Conservation (phyloP, 2,888 invertebrate species). For the Melikaiella ostensackeni region DNA sequence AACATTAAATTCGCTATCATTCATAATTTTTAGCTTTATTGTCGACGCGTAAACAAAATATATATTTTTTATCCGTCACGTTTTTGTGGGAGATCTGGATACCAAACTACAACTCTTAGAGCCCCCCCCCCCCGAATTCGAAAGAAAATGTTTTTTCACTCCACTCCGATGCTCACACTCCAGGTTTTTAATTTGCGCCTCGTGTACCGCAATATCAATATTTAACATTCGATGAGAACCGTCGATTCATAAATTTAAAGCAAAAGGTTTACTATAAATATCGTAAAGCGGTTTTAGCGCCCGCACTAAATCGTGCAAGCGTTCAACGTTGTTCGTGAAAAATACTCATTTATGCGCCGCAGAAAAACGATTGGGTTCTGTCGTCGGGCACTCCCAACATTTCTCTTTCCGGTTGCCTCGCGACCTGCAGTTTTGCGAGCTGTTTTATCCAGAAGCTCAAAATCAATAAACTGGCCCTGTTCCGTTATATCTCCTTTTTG, state of each 20-base stretch:
- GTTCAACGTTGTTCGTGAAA: slow-evolving; percentile 16
- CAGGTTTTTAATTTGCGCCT: not conserved
- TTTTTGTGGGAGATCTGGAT: too few species aligned
- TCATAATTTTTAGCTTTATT: too few species aligned
- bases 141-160: too few species aligned
- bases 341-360: slow-evolving; percentile 33
- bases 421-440: slow-evolving; percentile 33
- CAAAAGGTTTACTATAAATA: slow-evolving; percentile 25
- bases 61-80: too few species aligned
- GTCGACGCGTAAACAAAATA: too few species aligned
- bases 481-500: slow-evolving; percentile 13
- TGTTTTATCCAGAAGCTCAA: slow-evolving; percentile 33
- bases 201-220: slow-evolving; percentile 5
- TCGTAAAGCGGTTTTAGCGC: slow-evolving; percentile 33
- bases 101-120: too few species aligned
- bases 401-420: slow-evolving; percentile 34
- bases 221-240: slow-evolving; percentile 35
- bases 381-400: slow-evolving; percentile 33
- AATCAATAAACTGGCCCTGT: slow-evolving; percentile 35
- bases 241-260: slow-evolving; percentile 31
- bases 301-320: slow-evolving; percentile 19
- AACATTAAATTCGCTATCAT: too few species aligned
- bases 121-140: too few species aligned
- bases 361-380: slow-evolving; percentile 35
- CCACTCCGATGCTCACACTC: not conserved